A percentile compares a stretch with the other conserved stretches of the same genome.
Conservation (phyloP, 1,140 invertebrate species). For the Drosophila nikananu region DNA sequence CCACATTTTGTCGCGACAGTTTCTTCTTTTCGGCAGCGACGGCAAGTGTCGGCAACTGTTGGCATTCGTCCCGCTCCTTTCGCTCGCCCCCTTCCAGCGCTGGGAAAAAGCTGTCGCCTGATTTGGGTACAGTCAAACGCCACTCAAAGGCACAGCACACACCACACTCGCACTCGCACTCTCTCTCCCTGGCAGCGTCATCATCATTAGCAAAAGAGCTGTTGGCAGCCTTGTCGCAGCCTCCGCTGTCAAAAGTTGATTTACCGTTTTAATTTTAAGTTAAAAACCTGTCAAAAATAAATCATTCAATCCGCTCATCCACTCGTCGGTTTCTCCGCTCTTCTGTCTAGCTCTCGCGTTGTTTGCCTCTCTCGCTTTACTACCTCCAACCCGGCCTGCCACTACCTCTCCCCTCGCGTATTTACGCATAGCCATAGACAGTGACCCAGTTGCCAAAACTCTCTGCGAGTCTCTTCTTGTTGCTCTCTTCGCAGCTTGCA, state of each 20-base stretch:
- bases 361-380: conserved; percentile 15
- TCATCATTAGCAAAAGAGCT: conserved; percentile 80
- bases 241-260: conserved; percentile 84
- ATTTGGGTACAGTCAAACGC: conserved; percentile 74
- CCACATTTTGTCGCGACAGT: conserved; percentile 54
- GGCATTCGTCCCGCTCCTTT: conserved; percentile 30
- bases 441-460: conserved; percentile 59
- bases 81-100: background rate
- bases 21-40: conserved; percentile 56
- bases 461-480: background rate
- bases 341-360: conserved; percentile 32
- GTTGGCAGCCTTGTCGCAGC: conserved; percentile 78
- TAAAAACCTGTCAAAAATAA: conserved; percentile 85
- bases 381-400: background rate
- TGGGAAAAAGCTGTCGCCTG: conserved; percentile 55
- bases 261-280: conserved; percentile 85
- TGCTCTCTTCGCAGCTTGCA: conserved; percentile 12
- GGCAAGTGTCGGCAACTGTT: conserved; percentile 75
- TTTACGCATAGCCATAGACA: conserved; percentile 64
- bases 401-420: conserved; percentile 25
- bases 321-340: conserved; percentile 38
- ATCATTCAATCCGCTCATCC: conserved; percentile 81
- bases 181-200: conserved; percentile 40
- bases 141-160: conserved; percentile 41
- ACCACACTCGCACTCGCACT: conserved; percentile 14